phyloP scores from a whole-genome alignment of 2,888 invertebrate species.

The Folsomia candida region DNA sequence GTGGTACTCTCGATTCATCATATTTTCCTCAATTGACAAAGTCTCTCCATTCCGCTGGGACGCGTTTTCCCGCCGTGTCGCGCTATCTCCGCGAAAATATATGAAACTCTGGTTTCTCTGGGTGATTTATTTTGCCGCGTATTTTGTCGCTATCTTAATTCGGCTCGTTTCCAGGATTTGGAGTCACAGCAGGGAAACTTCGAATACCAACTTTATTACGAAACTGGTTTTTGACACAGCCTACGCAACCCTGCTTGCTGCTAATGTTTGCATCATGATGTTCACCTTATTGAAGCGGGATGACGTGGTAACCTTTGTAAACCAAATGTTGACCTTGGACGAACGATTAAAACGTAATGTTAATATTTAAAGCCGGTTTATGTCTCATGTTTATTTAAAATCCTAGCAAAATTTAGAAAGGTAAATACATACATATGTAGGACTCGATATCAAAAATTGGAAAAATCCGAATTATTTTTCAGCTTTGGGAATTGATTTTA shows the following conservation, averaged over 20 bases:
- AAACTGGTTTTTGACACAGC: not conserved
- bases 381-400: too few relatives aligned
- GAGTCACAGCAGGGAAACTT: not conserved
- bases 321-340: not conserved
- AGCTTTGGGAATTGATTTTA: too few relatives aligned
- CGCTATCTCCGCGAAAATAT: not conserved
- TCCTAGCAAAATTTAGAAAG: too few relatives aligned
- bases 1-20: not conserved
- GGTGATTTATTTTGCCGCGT: not conserved
- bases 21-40: not conserved
- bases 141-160: not conserved
- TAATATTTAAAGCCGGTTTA: too few relatives aligned
- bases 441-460: too few relatives aligned
- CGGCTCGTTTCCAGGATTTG: not conserved
- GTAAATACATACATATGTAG: too few relatives aligned
- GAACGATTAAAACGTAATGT: not conserved
- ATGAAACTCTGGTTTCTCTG: not conserved
- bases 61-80: not conserved
- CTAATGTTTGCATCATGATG: not conserved
- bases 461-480: too few relatives aligned
- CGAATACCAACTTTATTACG: not conserved
- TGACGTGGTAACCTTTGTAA: not conserved
- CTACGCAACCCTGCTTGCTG: not conserved
- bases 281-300: not conserved
- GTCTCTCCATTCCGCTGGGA: not conserved